Evolutionary conservation across 2,888 invertebrate species (phyloP).

Genomic region (Creontiades dilutus): DNA sequence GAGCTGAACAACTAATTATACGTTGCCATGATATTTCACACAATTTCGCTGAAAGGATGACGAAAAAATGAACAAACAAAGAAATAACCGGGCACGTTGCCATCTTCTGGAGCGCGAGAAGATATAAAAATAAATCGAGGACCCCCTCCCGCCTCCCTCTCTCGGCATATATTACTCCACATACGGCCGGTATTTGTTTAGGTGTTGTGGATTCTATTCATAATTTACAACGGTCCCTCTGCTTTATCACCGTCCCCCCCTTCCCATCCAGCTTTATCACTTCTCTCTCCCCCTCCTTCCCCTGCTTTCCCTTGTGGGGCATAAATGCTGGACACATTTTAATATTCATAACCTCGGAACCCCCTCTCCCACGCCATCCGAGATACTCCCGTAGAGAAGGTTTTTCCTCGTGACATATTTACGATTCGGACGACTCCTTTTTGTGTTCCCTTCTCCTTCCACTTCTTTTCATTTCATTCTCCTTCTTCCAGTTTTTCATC

Average conservation of each 20-base stretch:
- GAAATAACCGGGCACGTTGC: not conserved
- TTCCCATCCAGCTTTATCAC: not conserved
- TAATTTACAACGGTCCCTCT: conserved; percentile 51
- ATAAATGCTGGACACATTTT: conserved; percentile 61
- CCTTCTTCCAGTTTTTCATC: conserved; percentile 58
- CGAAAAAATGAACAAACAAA: not conserved
- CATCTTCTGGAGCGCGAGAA: conserved; percentile 20
- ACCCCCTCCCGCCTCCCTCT: not conserved
- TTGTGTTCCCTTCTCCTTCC: conserved; percentile 50
- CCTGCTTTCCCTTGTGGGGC: not conserved
- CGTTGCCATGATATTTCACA: too few relatives aligned
- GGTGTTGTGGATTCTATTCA: conserved; percentile 56
- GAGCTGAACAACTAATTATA: too few relatives aligned
- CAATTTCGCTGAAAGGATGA: too few relatives aligned
- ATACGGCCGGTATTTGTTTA: conserved; percentile 47
- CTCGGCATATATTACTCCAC: not conserved
- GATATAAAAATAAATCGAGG: conserved; percentile 21
- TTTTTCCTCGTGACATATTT: conserved; percentile 57
- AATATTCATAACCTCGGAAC: conserved; percentile 53
- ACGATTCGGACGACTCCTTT: conserved; percentile 46
- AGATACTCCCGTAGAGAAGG: conserved; percentile 41
- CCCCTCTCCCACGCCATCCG: not conserved
- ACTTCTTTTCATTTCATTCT: conserved; percentile 56
- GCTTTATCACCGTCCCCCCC: conserved; percentile 49
- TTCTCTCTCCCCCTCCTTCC: not conserved